phyloP scores from a whole-genome alignment of 1,140 invertebrate genomes.

The Eubasilissa regina region DNA sequence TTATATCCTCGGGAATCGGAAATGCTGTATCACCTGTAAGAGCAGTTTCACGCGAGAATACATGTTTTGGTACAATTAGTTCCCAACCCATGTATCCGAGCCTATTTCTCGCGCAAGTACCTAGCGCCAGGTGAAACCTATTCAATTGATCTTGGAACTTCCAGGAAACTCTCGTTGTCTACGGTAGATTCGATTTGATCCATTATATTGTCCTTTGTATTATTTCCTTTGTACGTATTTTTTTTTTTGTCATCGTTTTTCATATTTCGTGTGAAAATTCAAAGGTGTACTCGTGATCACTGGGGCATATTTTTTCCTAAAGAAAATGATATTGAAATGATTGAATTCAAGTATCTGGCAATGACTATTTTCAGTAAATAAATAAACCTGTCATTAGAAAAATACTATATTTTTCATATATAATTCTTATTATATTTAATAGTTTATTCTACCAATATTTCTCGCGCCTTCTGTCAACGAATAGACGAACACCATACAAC shows the following conservation, averaged over 20 bases:
- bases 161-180: conserved; percentile 15
- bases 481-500: not conserved
- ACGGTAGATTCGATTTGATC: conserved; percentile 30
- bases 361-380: too few relatives aligned
- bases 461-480: conserved; percentile 3
- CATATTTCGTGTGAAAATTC: conserved; percentile 28
- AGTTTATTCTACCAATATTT: not conserved
- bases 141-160: conserved; percentile 18
- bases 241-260: conserved; percentile 12
- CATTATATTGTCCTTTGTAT: conserved; percentile 19
- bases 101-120: not conserved
- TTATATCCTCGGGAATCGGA: not conserved
- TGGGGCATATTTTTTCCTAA: too few relatives aligned
- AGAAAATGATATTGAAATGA: too few relatives aligned
- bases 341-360: too few relatives aligned
- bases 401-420: too few relatives aligned
- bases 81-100: not conserved
- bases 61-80: conserved; percentile 16
- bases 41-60: conserved; percentile 14
- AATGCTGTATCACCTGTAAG: conserved; percentile 25
- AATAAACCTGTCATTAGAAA: too few relatives aligned
- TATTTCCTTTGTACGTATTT: conserved; percentile 9
- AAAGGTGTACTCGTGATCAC: not conserved
- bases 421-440: too few relatives aligned
- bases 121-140: conserved; percentile 34